Conservation (phyloP, 2,113 vertebrate species). For the Synodontis membranacea region DNA sequence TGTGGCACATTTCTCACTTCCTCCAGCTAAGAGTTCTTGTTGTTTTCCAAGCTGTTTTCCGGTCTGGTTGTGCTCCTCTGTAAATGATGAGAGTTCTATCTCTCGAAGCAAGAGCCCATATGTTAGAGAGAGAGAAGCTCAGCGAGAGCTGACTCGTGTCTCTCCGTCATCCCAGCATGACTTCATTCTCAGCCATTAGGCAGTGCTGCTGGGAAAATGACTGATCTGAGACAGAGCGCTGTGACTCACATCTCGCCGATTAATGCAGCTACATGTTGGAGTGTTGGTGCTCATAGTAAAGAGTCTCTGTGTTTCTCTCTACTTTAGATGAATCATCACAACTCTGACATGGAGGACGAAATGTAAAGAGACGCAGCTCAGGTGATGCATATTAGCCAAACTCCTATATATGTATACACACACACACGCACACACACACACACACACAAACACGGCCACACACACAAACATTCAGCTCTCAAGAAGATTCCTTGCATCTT, state of each 20-base stretch:
- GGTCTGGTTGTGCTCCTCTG: conserved; percentile 1
- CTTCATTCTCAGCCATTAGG: conserved; percentile 36
- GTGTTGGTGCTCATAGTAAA: conserved; percentile 22
- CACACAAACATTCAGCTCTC: background rate
- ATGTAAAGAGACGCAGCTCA: conserved; percentile 65
- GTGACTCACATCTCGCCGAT: conserved; percentile 45
- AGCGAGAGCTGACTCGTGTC: conserved; percentile 18
- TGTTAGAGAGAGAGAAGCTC: conserved; percentile 30
- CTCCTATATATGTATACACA: background rate
- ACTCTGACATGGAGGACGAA: conserved; percentile 74
- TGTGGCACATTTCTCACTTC: conserved; percentile 11
- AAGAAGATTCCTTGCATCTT: too few species aligned
- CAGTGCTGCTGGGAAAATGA: conserved; percentile 17
- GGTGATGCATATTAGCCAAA: conserved; percentile 25
- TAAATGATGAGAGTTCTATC: conserved; percentile 30
- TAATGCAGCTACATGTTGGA: conserved; percentile 34
- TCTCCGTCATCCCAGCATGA: conserved; percentile 42
- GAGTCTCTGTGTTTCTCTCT: conserved; percentile 25
- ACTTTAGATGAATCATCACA: conserved; percentile 73
- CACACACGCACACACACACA: background rate
- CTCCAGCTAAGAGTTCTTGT: conserved; percentile 16
- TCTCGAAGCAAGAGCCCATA: conserved; percentile 40
- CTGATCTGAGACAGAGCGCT: conserved; percentile 20
- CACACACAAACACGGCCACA: background rate
- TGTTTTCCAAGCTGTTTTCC: conserved; percentile 45